Base-by-base conservation (phyloP, 2,888 invertebrate genomes). In the Trichogramma evanescens region DNA sequence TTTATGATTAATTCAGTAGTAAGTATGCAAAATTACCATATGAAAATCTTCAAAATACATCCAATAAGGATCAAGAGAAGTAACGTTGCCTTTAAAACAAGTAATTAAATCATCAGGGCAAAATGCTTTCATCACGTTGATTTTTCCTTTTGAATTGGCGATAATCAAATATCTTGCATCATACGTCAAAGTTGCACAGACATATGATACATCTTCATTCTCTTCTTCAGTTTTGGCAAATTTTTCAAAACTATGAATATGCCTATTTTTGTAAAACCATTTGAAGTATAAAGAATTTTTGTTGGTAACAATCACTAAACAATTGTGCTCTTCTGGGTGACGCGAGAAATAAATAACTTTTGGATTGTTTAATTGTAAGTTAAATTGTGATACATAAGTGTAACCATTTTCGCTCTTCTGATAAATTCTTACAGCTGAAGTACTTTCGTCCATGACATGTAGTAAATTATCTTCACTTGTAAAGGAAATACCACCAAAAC, bases 101-200 rank as follows among this genome's bases (percentile, higher is more conserved):
- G 71, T 72, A 26, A 74, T 64, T 4, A 69, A 66, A 52, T 72
- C 68, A 48, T 66, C 66, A 48, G 68, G 63, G 57, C 66, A 67
- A 50, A 71, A 69, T 26, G 76, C 67, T 62, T 79, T 70, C 74
- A 77, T 79, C 58, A 81, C 75, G 50, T 72, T 75, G 41, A 82
- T 74, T n/a, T 71, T 74, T 51, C 78, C 75, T 59, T 74, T 73
- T 4, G 77, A 75, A 53, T 80, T 78, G 10, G 76, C 79, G 50
- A 76, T 71, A 48, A 81, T 74, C 54, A 82, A 69, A 67, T 78
- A 80, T 49, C 72, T 69, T 3, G 78, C 77, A 66, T 81, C 80
- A 46, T 76, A 71, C 4, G 80, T 80, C 40, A 80, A 68, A 3
- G 79, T 71, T 10, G 79, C 79, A 57, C 76, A 77, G 41, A 71